Base-by-base conservation (phyloP, 2,888 invertebrate genomes). In the Myathropa florea region DNA sequence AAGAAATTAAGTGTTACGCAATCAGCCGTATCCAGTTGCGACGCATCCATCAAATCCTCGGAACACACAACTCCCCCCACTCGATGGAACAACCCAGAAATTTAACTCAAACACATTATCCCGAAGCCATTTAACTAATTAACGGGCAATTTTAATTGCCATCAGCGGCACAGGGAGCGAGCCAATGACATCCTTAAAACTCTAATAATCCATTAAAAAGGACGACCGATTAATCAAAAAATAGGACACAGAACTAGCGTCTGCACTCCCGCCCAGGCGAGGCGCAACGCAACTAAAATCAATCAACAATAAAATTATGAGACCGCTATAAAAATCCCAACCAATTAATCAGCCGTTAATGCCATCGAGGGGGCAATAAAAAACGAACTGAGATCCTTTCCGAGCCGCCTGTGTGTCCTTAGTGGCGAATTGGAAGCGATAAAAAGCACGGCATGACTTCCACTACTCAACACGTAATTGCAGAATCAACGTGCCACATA, bases 161-260 rank as follows among this genome's bases (percentile, higher is more conserved):
- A 68, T 57, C 73, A 73, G 60, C 78, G 55, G 21, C 75, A 60
- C 75, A 78, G 82, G 85, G 82, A 82, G 85, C 70, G 77, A 82
- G 63, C 73, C 59, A 72, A 72, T 55, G 75, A 75, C 64, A 81
- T 81, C 75, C 83, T 86, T 79, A 78, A 86, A 83, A 75, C 71
- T 83, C 70, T 82, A 86, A 83, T 79, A 83, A 73, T 83, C 86
- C 83, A 86, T 86, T 86, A 83, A 83, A 86, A 86, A 75, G 61
- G 57, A 75, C 78, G 78, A 75, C 78, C 78, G 86, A 83, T 86
- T 86, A 86, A 86, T 86, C 86, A 86, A 86, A 85, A 63, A 55
- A 53, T 68, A 73, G 73, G 81, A 70, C 71, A 76, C 75, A 30
- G n/a, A n/a, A 72, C 71, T 39, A 61, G 6, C 39, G 30, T 24